These are phyloP conservation scores for Drosophila diplacantha DNA, from an alignment of 2,888 invertebrate species.

Conservation along the genomic window DNA sequence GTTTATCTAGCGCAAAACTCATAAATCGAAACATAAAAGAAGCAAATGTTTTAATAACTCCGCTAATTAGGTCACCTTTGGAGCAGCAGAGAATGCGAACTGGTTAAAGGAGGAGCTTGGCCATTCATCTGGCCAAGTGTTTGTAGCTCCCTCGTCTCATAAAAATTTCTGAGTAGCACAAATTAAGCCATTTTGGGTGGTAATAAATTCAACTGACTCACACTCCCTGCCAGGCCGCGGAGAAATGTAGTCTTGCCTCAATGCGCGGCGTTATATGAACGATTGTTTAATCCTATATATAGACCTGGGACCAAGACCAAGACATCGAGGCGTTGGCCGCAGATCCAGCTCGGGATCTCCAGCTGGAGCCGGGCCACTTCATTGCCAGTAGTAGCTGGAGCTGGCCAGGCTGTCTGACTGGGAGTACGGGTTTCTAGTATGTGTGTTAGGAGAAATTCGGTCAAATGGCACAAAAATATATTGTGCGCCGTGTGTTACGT, in stretches of 20 bases:
- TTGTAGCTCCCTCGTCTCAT: constrained; percentile 18
- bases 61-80: constrained; percentile 16
- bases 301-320: constrained; percentile 16
- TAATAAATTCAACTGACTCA: constrained; percentile 31
- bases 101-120: constrained; percentile 5
- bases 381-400: constrained; percentile 22
- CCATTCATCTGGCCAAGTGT: constrained; percentile 10
- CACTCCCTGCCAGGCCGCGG: constrained; percentile 11
- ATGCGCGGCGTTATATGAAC: constrained; percentile 30
- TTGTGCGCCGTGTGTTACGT: constrained; percentile 54
- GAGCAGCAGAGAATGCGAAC: background rate
- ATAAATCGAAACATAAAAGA: background rate
- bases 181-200: constrained; percentile 35
- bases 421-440: constrained; percentile 34
- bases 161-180: constrained; percentile 32
- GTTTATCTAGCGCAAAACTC: background rate
- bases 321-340: constrained; percentile 34
- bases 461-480: constrained; percentile 66
- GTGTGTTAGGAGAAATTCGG: constrained; percentile 67
- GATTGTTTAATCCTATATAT: constrained; percentile 39
- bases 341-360: constrained; percentile 18
- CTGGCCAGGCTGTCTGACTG: constrained; percentile 28
- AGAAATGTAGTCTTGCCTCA: constrained; percentile 33
- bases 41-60: background rate
- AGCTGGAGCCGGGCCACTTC: constrained; percentile 10